phyloP scores from a whole-genome alignment of 2,113 vertebrate genomes.

The Cinclus mexicanus region DNA sequence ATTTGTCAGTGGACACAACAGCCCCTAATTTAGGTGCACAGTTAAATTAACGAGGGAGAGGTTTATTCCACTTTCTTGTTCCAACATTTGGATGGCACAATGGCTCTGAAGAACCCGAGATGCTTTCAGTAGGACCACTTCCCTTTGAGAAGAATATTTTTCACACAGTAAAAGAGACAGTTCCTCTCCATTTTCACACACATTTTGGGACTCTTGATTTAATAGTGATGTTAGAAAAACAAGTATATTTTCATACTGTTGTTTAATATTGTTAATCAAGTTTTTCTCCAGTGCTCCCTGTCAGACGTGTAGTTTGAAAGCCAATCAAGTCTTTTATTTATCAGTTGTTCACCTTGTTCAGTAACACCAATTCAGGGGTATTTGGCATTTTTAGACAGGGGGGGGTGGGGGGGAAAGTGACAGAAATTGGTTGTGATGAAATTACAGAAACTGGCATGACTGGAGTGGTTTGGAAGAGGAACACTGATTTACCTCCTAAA shows the following conservation, averaged over 20 bases:
- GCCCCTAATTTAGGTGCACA: neutral
- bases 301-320: neutral
- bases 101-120: neutral
- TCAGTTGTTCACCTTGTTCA: neutral
- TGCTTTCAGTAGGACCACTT: neutral
- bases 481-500: slow-evolving; percentile 18
- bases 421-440: neutral
- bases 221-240: neutral
- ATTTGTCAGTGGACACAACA: neutral
- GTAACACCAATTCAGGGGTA: fast-evolving
- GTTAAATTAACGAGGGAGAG: neutral
- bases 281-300: neutral
- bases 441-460: neutral
- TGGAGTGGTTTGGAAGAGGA: neutral
- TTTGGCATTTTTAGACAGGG: neutral
- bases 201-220: neutral
- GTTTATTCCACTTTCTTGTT: neutral
- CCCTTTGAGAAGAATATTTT: neutral
- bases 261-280: neutral
- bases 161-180: neutral
- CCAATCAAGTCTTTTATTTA: neutral
- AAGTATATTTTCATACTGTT: neutral
- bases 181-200: neutral
- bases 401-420: no score
- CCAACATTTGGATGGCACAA: fast-evolving